Evolutionary conservation across 2,113 vertebrate species (phyloP).

Genomic region (Gavialis gangeticus): DNA sequence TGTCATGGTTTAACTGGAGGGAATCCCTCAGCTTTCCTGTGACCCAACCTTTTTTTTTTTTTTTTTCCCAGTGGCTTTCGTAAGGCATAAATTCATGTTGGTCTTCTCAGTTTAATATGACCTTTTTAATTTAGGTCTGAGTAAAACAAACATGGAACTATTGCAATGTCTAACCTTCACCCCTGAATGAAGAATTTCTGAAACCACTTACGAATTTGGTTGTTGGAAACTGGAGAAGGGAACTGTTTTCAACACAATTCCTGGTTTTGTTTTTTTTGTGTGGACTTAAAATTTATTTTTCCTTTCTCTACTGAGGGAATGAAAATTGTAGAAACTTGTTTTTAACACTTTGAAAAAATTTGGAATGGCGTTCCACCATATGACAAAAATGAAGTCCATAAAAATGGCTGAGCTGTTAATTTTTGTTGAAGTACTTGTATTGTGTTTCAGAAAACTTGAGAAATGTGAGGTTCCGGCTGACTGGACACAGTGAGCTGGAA

Average conservation of each 20-base stretch:
- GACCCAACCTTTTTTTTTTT: fast-evolving
- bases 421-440: neutral
- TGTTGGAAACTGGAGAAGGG: neutral
- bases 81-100: neutral
- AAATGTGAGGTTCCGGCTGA: neutral
- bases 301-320: neutral
- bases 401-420: neutral
- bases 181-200: neutral
- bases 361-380: neutral
- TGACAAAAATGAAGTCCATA: fast-evolving
- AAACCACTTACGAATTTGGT: neutral
- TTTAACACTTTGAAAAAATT: neutral
- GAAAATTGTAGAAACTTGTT: neutral
- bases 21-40: neutral
- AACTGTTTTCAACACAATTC: neutral
- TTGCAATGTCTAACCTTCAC: neutral
- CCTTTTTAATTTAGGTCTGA: neutral
- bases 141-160: fast-evolving
- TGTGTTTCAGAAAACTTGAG: neutral
- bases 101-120: neutral
- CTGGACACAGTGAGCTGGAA: neutral
- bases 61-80: neutral
- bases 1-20: neutral
- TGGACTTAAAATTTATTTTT: neutral
- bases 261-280: neutral